Evolutionary conservation across 2,888 invertebrate species (phyloP).

Genomic region (Sarcophaga subvicina): DNA sequence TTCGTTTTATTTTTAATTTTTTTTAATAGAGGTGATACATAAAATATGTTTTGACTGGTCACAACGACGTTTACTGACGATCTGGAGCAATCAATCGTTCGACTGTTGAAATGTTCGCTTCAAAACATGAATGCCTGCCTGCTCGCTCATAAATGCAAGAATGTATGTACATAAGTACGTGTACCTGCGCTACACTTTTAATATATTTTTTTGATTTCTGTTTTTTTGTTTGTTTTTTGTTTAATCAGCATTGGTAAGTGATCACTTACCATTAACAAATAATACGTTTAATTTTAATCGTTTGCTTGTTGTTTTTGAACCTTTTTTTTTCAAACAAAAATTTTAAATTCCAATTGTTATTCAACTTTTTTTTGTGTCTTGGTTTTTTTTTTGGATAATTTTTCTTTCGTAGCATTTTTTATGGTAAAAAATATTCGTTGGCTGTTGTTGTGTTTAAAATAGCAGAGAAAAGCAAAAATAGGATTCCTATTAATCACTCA

Average conservation of each 20-base stretch:
- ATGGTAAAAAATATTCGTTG: slow-evolving; percentile 22
- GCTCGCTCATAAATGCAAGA: background rate
- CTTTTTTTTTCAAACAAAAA: background rate
- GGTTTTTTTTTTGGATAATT: slow-evolving; percentile 4
- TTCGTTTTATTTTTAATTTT: no score
- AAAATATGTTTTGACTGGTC: slow-evolving; percentile 56
- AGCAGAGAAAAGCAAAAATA: slow-evolving; percentile 27
- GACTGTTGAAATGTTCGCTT: background rate
- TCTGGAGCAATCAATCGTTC: slow-evolving; percentile 14
- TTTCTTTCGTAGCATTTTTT: background rate
- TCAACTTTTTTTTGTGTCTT: background rate
- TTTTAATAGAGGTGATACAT: slow-evolving; percentile 38
- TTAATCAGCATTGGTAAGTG: slow-evolving; percentile 35
- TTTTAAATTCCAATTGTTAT: slow-evolving; percentile 1
- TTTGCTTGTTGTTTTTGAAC: slow-evolving; percentile 15
- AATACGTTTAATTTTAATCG: slow-evolving; percentile 19
- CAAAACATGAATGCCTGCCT: slow-evolving; percentile 23
- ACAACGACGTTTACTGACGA: slow-evolving; percentile 10
- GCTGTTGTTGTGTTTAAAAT: slow-evolving; percentile 15
- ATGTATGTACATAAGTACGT: background rate
- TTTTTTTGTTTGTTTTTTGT: no score
- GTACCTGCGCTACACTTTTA: slow-evolving; percentile 29
- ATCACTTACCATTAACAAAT: slow-evolving; percentile 49
- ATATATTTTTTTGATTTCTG: background rate
- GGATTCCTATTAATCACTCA: slow-evolving; percentile 52